phyloP scores from a whole-genome alignment of 2,888 invertebrate genomes.

The Gari tellinella region DNA sequence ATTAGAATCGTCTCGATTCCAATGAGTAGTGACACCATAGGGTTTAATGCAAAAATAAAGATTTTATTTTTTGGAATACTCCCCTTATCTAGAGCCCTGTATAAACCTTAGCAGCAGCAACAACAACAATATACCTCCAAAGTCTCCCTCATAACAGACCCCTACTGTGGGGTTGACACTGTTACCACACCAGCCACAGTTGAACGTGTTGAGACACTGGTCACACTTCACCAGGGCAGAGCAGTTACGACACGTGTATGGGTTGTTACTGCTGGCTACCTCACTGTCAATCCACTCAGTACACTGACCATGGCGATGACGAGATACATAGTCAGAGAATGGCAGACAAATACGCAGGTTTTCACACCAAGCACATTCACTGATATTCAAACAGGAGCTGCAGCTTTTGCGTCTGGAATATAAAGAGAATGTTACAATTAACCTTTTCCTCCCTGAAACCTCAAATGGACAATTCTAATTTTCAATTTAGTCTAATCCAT shows the following conservation, averaged over 20 bases:
- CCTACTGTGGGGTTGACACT: conserved; percentile 94
- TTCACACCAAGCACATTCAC: conserved; percentile 98
- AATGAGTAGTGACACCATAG: too few relatives aligned
- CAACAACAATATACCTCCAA: conserved; percentile 77
- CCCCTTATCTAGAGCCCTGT: too few relatives aligned
- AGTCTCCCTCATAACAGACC: conserved; percentile 83
- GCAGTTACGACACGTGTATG: conserved; percentile 75
- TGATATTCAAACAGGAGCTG: conserved; percentile 90
- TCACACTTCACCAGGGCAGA: conserved; percentile 75
- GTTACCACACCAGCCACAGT: conserved; percentile 98
- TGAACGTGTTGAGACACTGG: conserved; percentile 91
- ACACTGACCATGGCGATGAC: conserved; percentile 96
- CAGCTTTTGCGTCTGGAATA: conserved; percentile 77
- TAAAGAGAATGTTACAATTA: neutral
- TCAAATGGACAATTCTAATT: too few relatives aligned
- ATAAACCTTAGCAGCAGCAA: too few relatives aligned
- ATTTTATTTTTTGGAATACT: too few relatives aligned
- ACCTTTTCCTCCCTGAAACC: too few relatives aligned
- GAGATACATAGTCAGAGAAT: conserved; percentile 97
- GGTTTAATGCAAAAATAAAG: too few relatives aligned
- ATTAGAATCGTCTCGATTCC: too few relatives aligned
- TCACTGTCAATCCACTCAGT: conserved; percentile 94
- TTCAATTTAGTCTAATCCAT: too few relatives aligned
- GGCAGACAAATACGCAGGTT: conserved; percentile 95
- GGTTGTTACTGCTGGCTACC: conserved; percentile 53